Conservation (phyloP, 1,140 invertebrate species). For the Dreissena rostriformis region DNA sequence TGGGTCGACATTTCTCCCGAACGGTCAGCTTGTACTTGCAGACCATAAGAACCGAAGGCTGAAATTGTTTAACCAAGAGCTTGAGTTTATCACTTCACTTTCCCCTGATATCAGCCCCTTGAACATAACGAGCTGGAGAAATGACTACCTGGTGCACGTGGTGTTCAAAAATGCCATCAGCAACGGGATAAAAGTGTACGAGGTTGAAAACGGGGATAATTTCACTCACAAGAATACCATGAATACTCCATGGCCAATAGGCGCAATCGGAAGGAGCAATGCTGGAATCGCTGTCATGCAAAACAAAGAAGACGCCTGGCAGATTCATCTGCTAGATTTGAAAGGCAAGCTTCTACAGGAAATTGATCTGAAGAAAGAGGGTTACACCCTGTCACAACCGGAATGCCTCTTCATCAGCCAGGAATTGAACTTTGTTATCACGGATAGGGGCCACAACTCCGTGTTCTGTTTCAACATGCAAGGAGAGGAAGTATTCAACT, state of each 20-base stretch:
- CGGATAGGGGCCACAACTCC: slow-evolving; percentile 36
- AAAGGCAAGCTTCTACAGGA: slow-evolving; percentile 10
- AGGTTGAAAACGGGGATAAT: background rate
- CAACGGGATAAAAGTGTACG: slow-evolving; percentile 11
- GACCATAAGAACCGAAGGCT: slow-evolving; percentile 24
- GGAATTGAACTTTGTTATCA: slow-evolving; percentile 23
- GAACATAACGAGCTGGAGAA: no score
- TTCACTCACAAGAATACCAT: slow-evolving; percentile 5
- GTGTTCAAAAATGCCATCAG: no score
- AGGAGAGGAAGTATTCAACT: slow-evolving; percentile 14
- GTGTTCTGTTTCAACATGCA: slow-evolving; percentile 21
- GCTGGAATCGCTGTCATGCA: slow-evolving; percentile 35
- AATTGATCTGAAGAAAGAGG: slow-evolving; percentile 17
- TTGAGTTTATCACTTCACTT: background rate
- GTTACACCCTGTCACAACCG: slow-evolving; percentile 3
- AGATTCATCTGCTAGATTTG: slow-evolving; percentile 14
- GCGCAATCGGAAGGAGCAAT: slow-evolving; percentile 32
- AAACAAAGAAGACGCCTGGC: background rate
- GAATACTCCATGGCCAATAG: background rate
- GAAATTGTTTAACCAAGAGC: slow-evolving; percentile 28
- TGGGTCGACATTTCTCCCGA: slow-evolving; percentile 32
- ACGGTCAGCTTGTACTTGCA: no score
- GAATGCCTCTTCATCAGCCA: slow-evolving; percentile 17
- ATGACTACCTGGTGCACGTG: no score
- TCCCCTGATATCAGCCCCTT: no score